phyloP scores from a whole-genome alignment of 2,797 vertebrate genomes.

The Harpagifer antarcticus region DNA sequence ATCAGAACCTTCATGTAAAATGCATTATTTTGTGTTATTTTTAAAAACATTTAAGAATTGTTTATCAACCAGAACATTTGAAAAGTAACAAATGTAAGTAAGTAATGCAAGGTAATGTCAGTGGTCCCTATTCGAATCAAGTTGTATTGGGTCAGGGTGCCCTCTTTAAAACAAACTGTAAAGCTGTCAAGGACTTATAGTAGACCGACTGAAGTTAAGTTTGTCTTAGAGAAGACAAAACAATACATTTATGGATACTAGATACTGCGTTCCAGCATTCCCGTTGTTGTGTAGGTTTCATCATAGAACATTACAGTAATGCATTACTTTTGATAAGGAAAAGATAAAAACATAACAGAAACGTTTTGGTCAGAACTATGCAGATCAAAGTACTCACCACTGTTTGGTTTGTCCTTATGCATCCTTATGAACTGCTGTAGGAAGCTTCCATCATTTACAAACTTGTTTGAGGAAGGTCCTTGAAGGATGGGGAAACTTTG shows the following conservation, averaged over 20 bases:
- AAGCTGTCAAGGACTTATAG: neutral
- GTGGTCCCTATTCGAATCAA: neutral
- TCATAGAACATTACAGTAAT: neutral
- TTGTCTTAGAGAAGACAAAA: neutral
- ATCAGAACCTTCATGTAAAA: neutral
- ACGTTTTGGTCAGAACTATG: neutral
- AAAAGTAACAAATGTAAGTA: neutral
- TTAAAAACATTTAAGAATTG: neutral
- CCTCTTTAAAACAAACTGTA: neutral
- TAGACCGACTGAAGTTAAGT: neutral
- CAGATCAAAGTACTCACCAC: conserved; percentile 66
- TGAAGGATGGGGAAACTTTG: conserved; percentile 75
- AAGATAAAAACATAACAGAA: neutral
- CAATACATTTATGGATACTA: neutral
- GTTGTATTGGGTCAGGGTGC: neutral
- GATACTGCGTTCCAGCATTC: neutral
- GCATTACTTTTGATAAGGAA: neutral
- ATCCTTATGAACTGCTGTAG: conserved; percentile 98
- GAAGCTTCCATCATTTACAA: conserved; percentile 97
- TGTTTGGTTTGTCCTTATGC: conserved; percentile 90
- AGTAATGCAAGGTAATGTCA: neutral
- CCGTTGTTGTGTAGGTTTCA: neutral
- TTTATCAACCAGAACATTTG: neutral
- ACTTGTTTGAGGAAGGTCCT: conserved; percentile 90
- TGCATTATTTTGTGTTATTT: neutral